These are phyloP conservation scores for Drosophila tanythrix DNA, from an alignment of 2,888 invertebrate genomes.

Conservation along the genomic window DNA sequence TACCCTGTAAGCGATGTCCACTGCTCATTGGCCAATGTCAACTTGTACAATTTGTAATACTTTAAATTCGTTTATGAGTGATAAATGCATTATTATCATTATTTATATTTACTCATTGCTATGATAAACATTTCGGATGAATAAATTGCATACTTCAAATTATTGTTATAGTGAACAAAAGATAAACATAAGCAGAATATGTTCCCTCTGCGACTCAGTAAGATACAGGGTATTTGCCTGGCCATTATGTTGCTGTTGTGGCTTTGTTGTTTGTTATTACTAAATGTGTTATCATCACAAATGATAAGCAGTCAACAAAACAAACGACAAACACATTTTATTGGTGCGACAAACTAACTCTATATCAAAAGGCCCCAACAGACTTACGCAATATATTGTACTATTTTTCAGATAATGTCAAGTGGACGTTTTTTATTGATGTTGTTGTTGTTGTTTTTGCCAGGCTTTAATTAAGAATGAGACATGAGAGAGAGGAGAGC, in stretches of 20 bases:
- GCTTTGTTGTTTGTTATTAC: conserved; percentile 37
- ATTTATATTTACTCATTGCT: neutral
- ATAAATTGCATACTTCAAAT: neutral
- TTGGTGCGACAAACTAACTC: conserved; percentile 29
- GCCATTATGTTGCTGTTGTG: neutral
- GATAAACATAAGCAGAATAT: neutral
- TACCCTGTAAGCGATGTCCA: conserved; percentile 3
- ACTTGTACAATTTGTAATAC: neutral
- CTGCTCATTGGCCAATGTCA: neutral
- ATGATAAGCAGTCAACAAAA: conserved; percentile 42
- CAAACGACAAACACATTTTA: conserved; percentile 36
- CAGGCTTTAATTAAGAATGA: conserved; percentile 3
- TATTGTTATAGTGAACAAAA: neutral
- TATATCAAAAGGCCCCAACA: conserved; percentile 19
- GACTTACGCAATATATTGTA: conserved; percentile 30
- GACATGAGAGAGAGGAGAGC: neutral
- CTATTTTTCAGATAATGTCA: conserved; percentile 29
- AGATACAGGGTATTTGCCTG: conserved; percentile 30
- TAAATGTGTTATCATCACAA: conserved; percentile 40
- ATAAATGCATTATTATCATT: neutral
- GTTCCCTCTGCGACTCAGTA: neutral
- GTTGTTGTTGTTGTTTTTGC: conserved; percentile 2
- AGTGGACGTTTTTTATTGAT: conserved; percentile 15
- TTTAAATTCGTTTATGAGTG: too few species aligned
- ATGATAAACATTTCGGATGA: neutral